Evolutionary conservation across 1,140 invertebrate genomes (phyloP).

Genomic region (Drosophila asahinai): DNA sequence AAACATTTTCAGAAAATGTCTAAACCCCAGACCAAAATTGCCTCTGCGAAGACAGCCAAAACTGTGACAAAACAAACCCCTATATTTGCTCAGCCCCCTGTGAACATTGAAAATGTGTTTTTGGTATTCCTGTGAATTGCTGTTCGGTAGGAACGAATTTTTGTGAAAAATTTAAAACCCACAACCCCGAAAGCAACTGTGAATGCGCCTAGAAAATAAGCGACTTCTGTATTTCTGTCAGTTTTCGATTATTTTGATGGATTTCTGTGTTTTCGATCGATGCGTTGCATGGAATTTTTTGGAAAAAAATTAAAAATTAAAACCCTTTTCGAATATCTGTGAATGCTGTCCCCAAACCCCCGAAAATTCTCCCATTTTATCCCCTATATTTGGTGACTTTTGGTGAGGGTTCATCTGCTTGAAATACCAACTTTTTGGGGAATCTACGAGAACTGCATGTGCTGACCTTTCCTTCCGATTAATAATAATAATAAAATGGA

Average conservation of each 20-base stretch:
- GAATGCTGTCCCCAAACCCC: neutral
- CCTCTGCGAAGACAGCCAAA: constrained; percentile 59
- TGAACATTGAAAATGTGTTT: constrained; percentile 33
- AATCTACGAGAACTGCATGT: constrained; percentile 40
- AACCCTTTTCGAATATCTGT: constrained; percentile 23
- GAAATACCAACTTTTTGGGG: constrained; percentile 15
- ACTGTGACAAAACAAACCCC: constrained; percentile 51
- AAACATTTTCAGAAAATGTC: constrained; percentile 74
- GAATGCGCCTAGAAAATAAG: constrained; percentile 49
- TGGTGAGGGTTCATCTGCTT: constrained; percentile 39
- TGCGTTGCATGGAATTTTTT: constrained; percentile 29
- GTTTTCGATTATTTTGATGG: constrained; percentile 1
- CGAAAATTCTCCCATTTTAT: neutral
- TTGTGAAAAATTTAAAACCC: constrained; percentile 61
- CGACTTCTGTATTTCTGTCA: neutral
- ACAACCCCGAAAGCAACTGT: constrained; percentile 49
- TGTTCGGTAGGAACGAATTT: constrained; percentile 59
- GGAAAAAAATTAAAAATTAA: constrained; percentile 29
- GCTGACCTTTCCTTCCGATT: constrained; percentile 45
- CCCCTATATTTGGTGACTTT: constrained; percentile 67
- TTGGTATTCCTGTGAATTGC: constrained; percentile 48
- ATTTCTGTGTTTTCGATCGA: constrained; percentile 24
- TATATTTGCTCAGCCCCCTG: constrained; percentile 11
- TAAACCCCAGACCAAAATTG: constrained; percentile 61
- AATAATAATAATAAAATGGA: constrained; percentile 23